Percentiles rank a stretch among this genome's conserved stretches.
These are phyloP conservation scores for Cryptocephalus primarius DNA, from an alignment of 2,888 invertebrate species.

Conservation along the genomic window DNA sequence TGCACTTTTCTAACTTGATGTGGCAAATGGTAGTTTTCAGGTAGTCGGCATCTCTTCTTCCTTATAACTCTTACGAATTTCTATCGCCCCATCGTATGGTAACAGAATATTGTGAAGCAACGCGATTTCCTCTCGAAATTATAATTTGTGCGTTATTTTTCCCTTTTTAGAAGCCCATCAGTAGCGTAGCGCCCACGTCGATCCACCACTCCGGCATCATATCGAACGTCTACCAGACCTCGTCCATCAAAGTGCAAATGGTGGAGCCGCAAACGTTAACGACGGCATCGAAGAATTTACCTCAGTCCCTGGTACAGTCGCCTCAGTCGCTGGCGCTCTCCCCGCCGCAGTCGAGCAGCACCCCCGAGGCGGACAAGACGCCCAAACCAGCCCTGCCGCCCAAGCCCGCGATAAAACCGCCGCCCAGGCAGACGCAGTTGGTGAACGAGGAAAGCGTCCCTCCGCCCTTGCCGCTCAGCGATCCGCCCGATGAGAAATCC, in stretches of 20 bases:
- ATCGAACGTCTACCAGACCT: conserved; percentile 69
- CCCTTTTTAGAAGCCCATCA: conserved; percentile 62
- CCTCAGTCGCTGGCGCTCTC: conserved; percentile 34
- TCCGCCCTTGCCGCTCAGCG: conserved; percentile 37
- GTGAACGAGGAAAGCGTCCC: conserved; percentile 27
- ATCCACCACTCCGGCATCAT: conserved; percentile 57
- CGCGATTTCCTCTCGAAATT: no score
- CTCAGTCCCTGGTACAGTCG: conserved; percentile 19
- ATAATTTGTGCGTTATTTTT: not conserved
- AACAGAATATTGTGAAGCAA: no score
- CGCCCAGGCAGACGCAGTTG: conserved; percentile 40
- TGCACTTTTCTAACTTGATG: no score
- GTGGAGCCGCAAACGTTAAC: conserved; percentile 64
- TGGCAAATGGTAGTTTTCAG: no score
- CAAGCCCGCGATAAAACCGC: conserved; percentile 62
- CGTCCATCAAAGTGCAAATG: conserved; percentile 70
- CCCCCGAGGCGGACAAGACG: conserved; percentile 37
- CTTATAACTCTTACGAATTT: no score
- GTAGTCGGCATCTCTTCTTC: no score
- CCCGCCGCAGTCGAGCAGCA: conserved; percentile 43
- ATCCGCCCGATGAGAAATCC: conserved; percentile 29
- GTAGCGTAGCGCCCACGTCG: conserved; percentile 74
- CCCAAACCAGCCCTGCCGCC: conserved; percentile 72
- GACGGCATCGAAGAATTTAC: conserved; percentile 9
- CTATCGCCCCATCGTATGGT: no score